Percentiles rank a stretch among this genome's conserved stretches.
These are phyloP conservation scores for Trilocha varians DNA, from an alignment of 2,888 invertebrate genomes.

Conservation along the genomic window DNA sequence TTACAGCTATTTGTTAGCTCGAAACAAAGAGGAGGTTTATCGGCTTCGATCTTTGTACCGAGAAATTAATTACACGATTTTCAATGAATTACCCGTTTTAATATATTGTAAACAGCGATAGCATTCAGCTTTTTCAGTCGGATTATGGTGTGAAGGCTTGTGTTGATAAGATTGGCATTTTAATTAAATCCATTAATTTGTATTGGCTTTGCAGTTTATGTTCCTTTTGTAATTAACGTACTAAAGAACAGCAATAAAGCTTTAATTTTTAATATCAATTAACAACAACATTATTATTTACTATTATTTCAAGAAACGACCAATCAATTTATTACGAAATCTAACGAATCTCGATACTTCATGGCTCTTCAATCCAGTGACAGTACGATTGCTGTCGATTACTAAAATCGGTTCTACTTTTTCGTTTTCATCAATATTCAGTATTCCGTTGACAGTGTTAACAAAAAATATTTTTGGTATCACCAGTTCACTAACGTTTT, in stretches of 20 bases:
- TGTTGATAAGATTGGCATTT: no score
- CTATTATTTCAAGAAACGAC: no score
- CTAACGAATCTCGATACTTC: constrained; percentile 42
- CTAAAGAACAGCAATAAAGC: no score
- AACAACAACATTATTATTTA: neutral
- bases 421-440: constrained; percentile 18
- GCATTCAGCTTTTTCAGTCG: no score
- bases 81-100: neutral
- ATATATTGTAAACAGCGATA: neutral
- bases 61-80: neutral
- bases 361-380: constrained; percentile 50
- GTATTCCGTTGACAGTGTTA: constrained; percentile 19
- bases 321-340: constrained; percentile 43
- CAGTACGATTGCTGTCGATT: constrained; percentile 50
- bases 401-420: constrained; percentile 39
- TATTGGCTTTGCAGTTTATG: no score
- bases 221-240: no score
- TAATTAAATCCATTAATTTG: no score
- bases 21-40: neutral
- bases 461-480: constrained; percentile 53
- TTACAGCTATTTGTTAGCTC: neutral
- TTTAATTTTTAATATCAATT: neutral
- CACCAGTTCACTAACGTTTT: constrained; percentile 18
- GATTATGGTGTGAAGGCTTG: no score
- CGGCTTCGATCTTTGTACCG: neutral